Percentiles rank a stretch among this genome's conserved stretches.
phyloP scores from a whole-genome alignment of 2,888 invertebrate species.

The Drosophila picticornis region DNA sequence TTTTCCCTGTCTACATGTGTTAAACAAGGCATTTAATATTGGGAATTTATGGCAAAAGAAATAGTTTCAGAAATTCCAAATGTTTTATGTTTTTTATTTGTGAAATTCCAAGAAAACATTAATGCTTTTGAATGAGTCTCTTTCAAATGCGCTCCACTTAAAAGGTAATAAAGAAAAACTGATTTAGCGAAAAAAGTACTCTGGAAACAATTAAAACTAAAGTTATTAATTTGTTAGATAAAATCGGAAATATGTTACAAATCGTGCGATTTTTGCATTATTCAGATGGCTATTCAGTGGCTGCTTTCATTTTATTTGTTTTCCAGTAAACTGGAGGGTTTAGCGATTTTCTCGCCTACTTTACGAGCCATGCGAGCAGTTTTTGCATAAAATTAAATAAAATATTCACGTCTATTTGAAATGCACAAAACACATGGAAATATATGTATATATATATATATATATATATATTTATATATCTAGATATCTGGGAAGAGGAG shows the following conservation, averaged over 20 bases:
- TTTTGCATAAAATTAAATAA: constrained; percentile 61
- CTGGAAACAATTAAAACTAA: neutral
- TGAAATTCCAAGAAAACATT: neutral
- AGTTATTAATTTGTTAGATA: neutral
- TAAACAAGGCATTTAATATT: constrained; percentile 13
- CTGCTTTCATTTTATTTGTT: neutral
- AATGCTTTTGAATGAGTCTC: constrained; percentile 1
- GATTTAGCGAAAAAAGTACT: neutral
- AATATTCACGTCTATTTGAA: constrained; percentile 35
- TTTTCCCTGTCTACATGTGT: neutral
- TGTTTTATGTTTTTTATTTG: neutral
- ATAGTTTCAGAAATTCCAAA: constrained; percentile 5
- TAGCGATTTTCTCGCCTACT: constrained; percentile 40
- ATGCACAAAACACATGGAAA: constrained; percentile 27
- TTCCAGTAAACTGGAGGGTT: constrained; percentile 3
- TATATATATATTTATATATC: neutral
- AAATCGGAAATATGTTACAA: neutral
- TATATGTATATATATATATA: neutral
- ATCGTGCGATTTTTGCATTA: constrained; percentile 1
- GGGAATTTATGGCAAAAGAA: constrained; percentile 1
- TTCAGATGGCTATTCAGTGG: constrained; percentile 10
- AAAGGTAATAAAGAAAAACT: neutral
- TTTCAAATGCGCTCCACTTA: neutral
- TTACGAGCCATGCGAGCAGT: constrained; percentile 43
- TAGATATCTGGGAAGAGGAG: neutral